Evolutionary conservation across 2,113 vertebrate genomes (phyloP), one percentile per base, ranked within the genome.

Genomic region (Pseudolaguvia tuberculata): DNA sequence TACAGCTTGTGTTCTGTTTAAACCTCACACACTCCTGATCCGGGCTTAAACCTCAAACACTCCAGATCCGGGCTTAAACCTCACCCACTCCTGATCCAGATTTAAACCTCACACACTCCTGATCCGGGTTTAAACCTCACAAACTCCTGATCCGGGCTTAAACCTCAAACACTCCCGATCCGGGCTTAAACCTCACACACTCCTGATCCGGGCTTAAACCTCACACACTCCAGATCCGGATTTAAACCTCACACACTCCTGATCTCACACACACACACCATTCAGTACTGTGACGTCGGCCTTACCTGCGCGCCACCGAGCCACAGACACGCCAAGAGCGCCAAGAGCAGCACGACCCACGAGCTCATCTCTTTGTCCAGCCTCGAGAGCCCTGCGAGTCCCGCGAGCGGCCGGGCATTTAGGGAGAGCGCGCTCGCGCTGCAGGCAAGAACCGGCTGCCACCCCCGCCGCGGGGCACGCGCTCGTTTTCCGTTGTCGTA

Each of bases 321-420:
- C 75, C 82, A 83, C 83, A 87, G 81, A 77, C 77, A 82, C 66
- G 84, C 85, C 65, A 83, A 76, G 78, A 90, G 83, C 81, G 88
- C 86, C 80, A 84, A 79, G 86, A 90, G 85, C 84, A 86, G 81
- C 76, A 79, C 87, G 79, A 90, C 74, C 86, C 87, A 86, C 79
- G 86, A 86, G 80, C 84, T 90, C 90, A 91, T 91, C 88, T 87
- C 84, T 83, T 85, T 83, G 86, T 88, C 87, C 88, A 87, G 87
- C 85, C 87, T 85, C 87, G 83, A 82, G 87, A 87, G 66, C 85
- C 81, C 63, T 18, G 63, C 63, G 63, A 65, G 39, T 65, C 21
- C 86, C 85, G 83, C 87, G 85, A 83, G 84, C 83, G 85, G 85
- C 86, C 84, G 77, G 45, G 67, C 72, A 75, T 75, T 70, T 70